Evolutionary conservation across 1,140 invertebrate genomes (phyloP).

Genomic region (Drosophila mauritiana): DNA sequence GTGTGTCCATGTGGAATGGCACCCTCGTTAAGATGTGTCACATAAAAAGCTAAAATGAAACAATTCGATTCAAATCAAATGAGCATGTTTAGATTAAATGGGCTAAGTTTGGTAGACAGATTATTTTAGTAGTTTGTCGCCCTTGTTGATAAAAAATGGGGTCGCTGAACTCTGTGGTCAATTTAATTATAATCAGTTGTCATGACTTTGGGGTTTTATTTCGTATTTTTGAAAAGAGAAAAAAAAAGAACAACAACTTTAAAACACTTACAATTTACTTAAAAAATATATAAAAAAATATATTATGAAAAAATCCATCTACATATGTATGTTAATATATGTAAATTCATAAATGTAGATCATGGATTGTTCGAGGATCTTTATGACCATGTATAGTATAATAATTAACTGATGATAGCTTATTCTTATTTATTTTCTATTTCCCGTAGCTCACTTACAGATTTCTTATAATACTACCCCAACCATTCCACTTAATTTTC

Average conservation of each 20-base stretch:
- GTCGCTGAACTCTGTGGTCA: constrained; percentile 6
- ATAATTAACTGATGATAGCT: no score
- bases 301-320: no score
- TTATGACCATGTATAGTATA: background rate
- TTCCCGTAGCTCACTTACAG: no score
- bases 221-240: background rate
- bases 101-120: background rate
- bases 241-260: no score
- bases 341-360: no score
- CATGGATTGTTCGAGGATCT: no score
- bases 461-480: background rate
- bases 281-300: no score
- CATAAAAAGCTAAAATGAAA: constrained; percentile 35
- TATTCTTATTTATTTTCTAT: background rate
- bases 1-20: constrained; percentile 9
- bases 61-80: constrained; percentile 37
- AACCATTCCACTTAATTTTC: background rate
- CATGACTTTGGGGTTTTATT: background rate
- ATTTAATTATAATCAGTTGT: constrained; percentile 1
- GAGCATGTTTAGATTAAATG: constrained; percentile 21
- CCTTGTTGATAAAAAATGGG: constrained; percentile 2
- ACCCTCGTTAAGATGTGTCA: constrained; percentile 15
- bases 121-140: background rate
- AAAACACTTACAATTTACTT: no score
- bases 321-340: no score